Base-by-base conservation (phyloP, 1,140 invertebrate genomes). In the Nephila pilipes region DNA sequence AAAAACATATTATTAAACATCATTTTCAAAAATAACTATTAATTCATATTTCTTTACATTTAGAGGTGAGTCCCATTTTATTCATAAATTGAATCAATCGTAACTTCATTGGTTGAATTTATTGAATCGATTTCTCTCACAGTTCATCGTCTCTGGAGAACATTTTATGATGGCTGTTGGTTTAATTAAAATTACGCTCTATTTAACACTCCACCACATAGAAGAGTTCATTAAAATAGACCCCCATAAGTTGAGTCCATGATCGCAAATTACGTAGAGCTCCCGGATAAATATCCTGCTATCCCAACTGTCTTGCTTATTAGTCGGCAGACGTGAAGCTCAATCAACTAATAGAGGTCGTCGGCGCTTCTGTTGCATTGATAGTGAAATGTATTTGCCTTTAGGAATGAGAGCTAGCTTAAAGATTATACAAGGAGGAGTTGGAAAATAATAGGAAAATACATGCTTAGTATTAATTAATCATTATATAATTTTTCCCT, bases 171-270 rank as follows among this genome's bases (percentile, higher is more conserved):
- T 83, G 38, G 22, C 36, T 54, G 46, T 83, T 55, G n/a, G 80
- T 55, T 54, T 83, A 46, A 83, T 83, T 83, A 83, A 38, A 54
- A 46, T 83, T 20, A 25, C 25, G 46, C 80, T 79, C 32, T 79
- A 79, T 79, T 79, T 38, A 25, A 79, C 75, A 32, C 69, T n/a
- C 69, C 25, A 36, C 29, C 3, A 25, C 10, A 18, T 25, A 22
- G n/a, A 14, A 63, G 60, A 25, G 60, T 63, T 63, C 60, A 63
- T 63, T 63, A 63, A 63, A 63, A 63, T 63, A 63, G 18, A 63
- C 5, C n/a, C n/a, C 20, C 60, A 63, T 63, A 63, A 63, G 20
- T 22, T 25, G 46, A 63, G 60, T 63, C 5, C 60, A 63, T 63
- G 60, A 63, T 8, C n/a, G 18, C 60, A 63, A 63, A n/a, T 63